phyloP scores from a whole-genome alignment of 2,113 vertebrate species.

The Zootoca vivipara region DNA sequence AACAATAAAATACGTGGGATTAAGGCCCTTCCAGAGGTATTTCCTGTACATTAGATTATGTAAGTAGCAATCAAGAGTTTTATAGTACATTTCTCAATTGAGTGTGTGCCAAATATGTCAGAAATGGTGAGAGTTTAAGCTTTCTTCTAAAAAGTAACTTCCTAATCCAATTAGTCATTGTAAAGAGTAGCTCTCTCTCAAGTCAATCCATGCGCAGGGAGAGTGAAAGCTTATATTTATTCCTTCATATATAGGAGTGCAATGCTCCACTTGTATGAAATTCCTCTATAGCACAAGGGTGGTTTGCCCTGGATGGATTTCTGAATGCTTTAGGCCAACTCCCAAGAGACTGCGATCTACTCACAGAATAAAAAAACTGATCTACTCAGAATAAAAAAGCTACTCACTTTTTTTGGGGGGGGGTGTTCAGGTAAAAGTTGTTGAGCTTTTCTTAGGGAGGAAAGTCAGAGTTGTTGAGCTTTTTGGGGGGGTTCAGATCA shows the following conservation, averaged over 20 bases:
- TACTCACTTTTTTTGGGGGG: too few species aligned
- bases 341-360: too few species aligned
- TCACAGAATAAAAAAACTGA: too few species aligned
- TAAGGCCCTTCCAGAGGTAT: slow-evolving; percentile 46
- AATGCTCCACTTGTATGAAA: neutral
- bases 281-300: neutral
- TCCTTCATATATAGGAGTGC: neutral
- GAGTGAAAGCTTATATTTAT: slow-evolving; percentile 11
- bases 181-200: slow-evolving; percentile 18
- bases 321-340: too few species aligned
- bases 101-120: slow-evolving; percentile 40
- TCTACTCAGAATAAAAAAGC: too few species aligned
- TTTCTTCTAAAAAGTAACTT: slow-evolving; percentile 51
- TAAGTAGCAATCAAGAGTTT: slow-evolving; percentile 48
- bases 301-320: too few species aligned
- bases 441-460: too few species aligned
- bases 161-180: slow-evolving; percentile 51
- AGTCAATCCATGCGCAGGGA: neutral
- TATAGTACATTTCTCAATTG: slow-evolving; percentile 38
- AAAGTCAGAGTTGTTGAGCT: too few species aligned
- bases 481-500: too few species aligned
- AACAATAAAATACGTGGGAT: slow-evolving; percentile 47
- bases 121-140: slow-evolving; percentile 33
- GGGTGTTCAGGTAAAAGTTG: too few species aligned
- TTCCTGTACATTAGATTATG: slow-evolving; percentile 49